phyloP scores from a whole-genome alignment of 2,113 vertebrate genomes.

The Myiozetetes cayanensis region DNA sequence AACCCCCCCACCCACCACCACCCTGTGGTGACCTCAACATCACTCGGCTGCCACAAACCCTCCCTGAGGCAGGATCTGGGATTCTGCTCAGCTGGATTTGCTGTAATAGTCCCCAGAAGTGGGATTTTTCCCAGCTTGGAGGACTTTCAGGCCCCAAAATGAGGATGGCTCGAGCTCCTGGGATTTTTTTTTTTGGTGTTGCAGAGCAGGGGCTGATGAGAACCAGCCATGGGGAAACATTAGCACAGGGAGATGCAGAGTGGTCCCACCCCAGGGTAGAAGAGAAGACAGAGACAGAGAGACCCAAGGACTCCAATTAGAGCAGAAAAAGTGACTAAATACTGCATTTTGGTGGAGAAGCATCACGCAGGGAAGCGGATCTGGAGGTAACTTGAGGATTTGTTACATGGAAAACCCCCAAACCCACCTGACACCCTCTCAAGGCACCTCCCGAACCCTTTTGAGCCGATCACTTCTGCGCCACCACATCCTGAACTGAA shows the following conservation, averaged over 20 bases:
- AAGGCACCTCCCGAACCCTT: background rate
- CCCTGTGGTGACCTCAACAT: background rate
- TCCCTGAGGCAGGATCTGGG: background rate
- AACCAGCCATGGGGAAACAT: fast-evolving
- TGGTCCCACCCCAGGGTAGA: background rate
- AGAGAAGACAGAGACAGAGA: background rate
- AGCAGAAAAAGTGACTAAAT: background rate
- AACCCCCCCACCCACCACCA: background rate
- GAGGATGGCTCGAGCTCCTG: background rate
- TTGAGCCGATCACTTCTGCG: background rate
- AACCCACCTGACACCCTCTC: too few relatives aligned
- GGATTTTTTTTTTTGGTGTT: background rate
- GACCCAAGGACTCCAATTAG: background rate
- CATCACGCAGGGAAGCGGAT: background rate
- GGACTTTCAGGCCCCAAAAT: background rate
- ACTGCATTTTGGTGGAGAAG: background rate
- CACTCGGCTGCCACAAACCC: background rate
- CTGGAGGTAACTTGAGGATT: background rate
- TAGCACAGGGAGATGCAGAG: background rate
- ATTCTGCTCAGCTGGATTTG: background rate
- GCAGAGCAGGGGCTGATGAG: background rate
- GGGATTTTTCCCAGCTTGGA: background rate
- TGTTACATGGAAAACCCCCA: background rate
- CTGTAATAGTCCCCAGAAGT: background rate
- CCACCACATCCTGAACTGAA: background rate